Percentiles rank a stretch among this genome's conserved stretches.
These are phyloP conservation scores for Tenualosa ilisha DNA, from an alignment of 2,797 vertebrate genomes.

Conservation along the genomic window DNA sequence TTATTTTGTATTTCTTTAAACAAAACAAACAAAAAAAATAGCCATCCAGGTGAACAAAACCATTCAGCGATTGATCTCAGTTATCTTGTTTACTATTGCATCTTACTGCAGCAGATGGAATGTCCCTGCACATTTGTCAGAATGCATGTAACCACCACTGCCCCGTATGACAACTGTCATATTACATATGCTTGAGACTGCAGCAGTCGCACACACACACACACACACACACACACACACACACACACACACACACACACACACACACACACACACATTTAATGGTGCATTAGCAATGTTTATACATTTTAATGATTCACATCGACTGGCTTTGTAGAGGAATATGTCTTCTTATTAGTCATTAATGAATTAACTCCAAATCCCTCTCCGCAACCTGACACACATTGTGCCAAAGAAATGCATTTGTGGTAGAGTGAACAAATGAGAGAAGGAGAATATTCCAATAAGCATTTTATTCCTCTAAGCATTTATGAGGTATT, in stretches of 20 bases:
- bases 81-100: background rate
- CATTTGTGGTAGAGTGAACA: background rate
- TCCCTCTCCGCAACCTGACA: background rate
- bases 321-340: background rate
- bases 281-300: constrained; percentile 22
- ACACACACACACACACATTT: background rate
- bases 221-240: background rate
- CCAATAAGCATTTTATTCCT: background rate
- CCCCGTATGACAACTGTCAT: background rate
- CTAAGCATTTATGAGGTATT: constrained; percentile 23
- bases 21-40: background rate
- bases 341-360: constrained; percentile 13
- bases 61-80: constrained; percentile 6
- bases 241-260: no score
- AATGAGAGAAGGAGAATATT: background rate
- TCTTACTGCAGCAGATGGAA: background rate
- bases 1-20: background rate
- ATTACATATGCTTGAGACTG: no score
- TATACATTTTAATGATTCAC: constrained; percentile 14
- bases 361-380: constrained; percentile 14
- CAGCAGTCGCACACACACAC: background rate
- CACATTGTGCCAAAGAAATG: background rate
- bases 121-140: background rate
- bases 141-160: background rate
- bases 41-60: background rate